Base-by-base conservation (phyloP, 1,140 invertebrate species). In the Aphis craccivora region DNA sequence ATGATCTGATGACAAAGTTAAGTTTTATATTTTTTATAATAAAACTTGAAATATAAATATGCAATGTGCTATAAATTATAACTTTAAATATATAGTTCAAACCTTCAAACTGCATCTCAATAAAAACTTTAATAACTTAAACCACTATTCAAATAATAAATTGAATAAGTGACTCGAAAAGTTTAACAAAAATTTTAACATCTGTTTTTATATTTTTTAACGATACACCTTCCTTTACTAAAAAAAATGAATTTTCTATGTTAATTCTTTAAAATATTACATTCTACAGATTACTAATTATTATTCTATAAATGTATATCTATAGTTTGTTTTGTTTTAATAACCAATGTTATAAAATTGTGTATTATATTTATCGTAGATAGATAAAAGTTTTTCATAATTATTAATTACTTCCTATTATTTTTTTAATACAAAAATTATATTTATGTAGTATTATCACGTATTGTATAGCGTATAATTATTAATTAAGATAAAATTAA, bases 61-160 rank as follows among this genome's bases (percentile, higher is more conserved):
- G 60, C 60, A 76, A n/a, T 76, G 30, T 4, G 14, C 20, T 76
- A 18, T 76, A 18, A 76, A n/a, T 76, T 76, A 18, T 76, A 5
- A 76, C 60, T 76, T 76, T 76, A 76, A 76, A 76, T 76, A 76
- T n/a, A n/a, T 76, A 76, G 60, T n/a, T n/a, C 60, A 76, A 76
- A 35, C 30, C n/a, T n/a, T n/a, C 60, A 76, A 76, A 35, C 30
- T 76, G 60, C n/a, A 76, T 1, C 30, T 76, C 9, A 18, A 76
- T 76, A 18, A 76, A 22, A 76, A 67, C n/a, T n/a, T 4, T 14
- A 76, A 76, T 30, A 11, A n/a, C n/a, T 35, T n/a, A n/a, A 76
- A n/a, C 5, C 6, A 18, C 14, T 76, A 30, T n/a, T n/a, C 60
- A 30, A 67, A 67, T 76, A 76, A 76, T 4, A n/a, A 76, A 76